Percentiles rank a stretch among this genome's conserved stretches.
Conservation (phyloP, 2,888 invertebrate species). For the Tineola bisselliella region DNA sequence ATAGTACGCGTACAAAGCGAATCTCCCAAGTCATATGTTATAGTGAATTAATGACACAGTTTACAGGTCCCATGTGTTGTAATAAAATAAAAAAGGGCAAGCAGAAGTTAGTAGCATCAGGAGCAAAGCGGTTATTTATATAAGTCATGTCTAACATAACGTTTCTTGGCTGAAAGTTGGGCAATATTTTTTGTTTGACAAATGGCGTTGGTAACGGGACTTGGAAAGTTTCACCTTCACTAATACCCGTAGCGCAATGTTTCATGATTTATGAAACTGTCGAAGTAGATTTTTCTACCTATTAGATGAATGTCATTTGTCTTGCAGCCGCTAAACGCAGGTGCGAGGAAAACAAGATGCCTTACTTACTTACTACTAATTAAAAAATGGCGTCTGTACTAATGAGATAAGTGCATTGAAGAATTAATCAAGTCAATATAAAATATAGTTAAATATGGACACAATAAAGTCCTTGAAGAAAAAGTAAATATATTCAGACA, state of each 20-base stretch:
- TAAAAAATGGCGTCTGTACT: too few species aligned
- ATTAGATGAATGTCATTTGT: conserved; percentile 13
- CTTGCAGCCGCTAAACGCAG: neutral
- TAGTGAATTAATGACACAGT: neutral
- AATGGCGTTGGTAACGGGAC: conserved; percentile 59
- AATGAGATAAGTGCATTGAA: too few species aligned
- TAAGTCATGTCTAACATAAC: conserved; percentile 51
- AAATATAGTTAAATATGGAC: too few species aligned
- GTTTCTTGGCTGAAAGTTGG: conserved; percentile 51
- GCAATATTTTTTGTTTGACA: conserved; percentile 63
- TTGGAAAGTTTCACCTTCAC: conserved; percentile 61
- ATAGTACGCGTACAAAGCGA: neutral
- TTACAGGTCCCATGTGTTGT: conserved; percentile 3
- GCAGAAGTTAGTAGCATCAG: conserved; percentile 8
- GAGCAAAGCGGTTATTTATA: conserved; percentile 42
- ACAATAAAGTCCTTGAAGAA: too few species aligned
- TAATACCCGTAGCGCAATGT: conserved; percentile 44
- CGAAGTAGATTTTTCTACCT: conserved; percentile 14
- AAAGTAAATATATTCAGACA: too few species aligned
- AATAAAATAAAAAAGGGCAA: conserved; percentile 6
- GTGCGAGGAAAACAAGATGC: neutral
- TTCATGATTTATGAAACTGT: conserved; percentile 17
- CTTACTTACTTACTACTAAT: neutral
- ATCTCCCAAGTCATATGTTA: neutral
- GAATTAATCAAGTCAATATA: too few species aligned